Evolutionary conservation across 2,797 vertebrate genomes (phyloP).

Genomic region (Notoglanidium macrostoma): DNA sequence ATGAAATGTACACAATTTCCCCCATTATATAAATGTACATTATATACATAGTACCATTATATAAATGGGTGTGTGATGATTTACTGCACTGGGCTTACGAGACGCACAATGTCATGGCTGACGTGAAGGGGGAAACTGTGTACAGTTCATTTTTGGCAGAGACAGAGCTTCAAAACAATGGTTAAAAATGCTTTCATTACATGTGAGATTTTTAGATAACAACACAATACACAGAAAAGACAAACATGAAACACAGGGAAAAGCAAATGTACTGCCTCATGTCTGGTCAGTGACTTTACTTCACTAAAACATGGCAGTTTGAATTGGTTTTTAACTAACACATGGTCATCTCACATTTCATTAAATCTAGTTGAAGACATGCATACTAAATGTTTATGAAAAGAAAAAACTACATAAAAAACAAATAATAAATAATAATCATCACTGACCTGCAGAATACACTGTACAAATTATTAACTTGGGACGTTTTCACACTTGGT

Average conservation of each 20-base stretch:
- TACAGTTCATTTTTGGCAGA: background rate
- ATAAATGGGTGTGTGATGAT: no score
- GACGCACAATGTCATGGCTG: background rate
- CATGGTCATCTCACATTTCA: background rate
- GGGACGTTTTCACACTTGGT: slow-evolving; percentile 28
- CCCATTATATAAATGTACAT: background rate
- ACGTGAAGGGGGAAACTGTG: background rate
- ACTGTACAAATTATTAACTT: slow-evolving; percentile 64
- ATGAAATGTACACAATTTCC: background rate
- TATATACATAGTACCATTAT: no score
- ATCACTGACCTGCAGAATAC: slow-evolving; percentile 62
- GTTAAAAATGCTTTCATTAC: background rate
- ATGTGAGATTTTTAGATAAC: background rate
- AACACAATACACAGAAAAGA: background rate
- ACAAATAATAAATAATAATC: background rate
- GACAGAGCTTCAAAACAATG: background rate
- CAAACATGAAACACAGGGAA: slow-evolving; percentile 13
- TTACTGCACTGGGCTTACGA: background rate
- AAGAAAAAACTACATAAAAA: slow-evolving; percentile 52
- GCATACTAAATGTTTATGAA: slow-evolving; percentile 26
- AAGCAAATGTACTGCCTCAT: background rate
- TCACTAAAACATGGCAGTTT: background rate
- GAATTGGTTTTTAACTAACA: background rate
- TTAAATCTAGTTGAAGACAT: slow-evolving; percentile 9
- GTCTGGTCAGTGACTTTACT: background rate